Evolutionary conservation across 2,113 vertebrate genomes (phyloP).

Genomic region (Kobus ellipsiprymnus): DNA sequence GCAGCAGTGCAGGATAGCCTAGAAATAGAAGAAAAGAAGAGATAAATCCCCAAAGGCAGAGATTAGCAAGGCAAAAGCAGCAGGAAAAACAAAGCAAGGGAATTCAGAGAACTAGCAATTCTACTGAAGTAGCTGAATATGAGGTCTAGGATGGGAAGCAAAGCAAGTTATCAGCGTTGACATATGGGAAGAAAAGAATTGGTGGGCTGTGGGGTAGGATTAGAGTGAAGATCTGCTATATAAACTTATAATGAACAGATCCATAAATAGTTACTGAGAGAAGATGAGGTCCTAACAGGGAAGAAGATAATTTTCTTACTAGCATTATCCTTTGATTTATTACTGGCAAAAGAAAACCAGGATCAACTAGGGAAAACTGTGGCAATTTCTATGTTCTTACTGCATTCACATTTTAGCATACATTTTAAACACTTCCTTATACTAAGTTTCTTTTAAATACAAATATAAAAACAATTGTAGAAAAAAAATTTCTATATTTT

Average conservation of each 20-base stretch:
- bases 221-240: background rate
- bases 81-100: background rate
- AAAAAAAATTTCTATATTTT: background rate
- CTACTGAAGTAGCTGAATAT: background rate
- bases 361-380: background rate
- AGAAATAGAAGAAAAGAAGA: background rate
- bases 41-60: background rate
- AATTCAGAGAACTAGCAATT: background rate
- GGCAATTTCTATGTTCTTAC: background rate
- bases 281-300: background rate
- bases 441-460: background rate
- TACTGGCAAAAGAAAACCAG: background rate
- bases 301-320: background rate
- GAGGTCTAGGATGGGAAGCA: background rate
- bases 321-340: background rate
- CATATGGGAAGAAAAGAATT: background rate
- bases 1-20: background rate
- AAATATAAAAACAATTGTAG: background rate
- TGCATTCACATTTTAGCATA: background rate
- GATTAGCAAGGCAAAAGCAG: background rate
- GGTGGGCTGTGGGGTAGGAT: background rate
- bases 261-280: background rate
- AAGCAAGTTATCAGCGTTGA: background rate
- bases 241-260: background rate
- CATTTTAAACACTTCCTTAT: background rate